Conservation (phyloP, 2,888 invertebrate genomes). For the Volucella bombylans region DNA sequence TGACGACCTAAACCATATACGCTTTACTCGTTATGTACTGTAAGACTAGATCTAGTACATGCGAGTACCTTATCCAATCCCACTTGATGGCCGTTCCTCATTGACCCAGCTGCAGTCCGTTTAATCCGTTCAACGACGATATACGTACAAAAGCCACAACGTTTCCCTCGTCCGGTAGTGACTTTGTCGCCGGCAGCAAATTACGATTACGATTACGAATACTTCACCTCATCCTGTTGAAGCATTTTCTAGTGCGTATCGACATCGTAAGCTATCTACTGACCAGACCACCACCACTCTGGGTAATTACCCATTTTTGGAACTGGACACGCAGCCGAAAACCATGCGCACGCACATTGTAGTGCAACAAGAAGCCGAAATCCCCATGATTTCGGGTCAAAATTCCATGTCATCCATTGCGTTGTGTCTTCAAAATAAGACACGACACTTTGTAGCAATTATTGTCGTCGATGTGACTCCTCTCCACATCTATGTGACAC, state of each 20-base stretch:
- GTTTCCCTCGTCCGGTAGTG: too few relatives aligned
- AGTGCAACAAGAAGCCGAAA: conserved; percentile 31
- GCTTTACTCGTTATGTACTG: too few relatives aligned
- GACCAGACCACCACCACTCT: conserved; percentile 2
- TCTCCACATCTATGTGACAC: conserved; percentile 40
- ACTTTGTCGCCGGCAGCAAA: too few relatives aligned
- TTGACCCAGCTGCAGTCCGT: too few relatives aligned
- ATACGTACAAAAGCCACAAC: too few relatives aligned
- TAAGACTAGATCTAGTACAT: too few relatives aligned
- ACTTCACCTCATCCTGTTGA: not conserved
- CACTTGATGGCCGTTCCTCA: too few relatives aligned
- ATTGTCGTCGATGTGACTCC: conserved; percentile 39
- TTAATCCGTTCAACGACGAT: too few relatives aligned
- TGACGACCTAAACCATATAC: too few relatives aligned
- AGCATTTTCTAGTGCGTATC: not conserved
- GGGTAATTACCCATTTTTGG: conserved; percentile 40
- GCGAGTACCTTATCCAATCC: too few relatives aligned
- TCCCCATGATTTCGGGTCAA: conserved; percentile 41
- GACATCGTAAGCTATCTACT: conserved; percentile 15
- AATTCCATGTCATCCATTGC: conserved; percentile 24
- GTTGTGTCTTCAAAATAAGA: conserved; percentile 16
- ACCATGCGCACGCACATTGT: conserved; percentile 54
- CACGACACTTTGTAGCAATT: conserved; percentile 59
- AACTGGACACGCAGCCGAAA: conserved; percentile 4
- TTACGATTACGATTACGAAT: not conserved